Conservation (phyloP, 23 tunicate species). For the Styela clava region DNA sequence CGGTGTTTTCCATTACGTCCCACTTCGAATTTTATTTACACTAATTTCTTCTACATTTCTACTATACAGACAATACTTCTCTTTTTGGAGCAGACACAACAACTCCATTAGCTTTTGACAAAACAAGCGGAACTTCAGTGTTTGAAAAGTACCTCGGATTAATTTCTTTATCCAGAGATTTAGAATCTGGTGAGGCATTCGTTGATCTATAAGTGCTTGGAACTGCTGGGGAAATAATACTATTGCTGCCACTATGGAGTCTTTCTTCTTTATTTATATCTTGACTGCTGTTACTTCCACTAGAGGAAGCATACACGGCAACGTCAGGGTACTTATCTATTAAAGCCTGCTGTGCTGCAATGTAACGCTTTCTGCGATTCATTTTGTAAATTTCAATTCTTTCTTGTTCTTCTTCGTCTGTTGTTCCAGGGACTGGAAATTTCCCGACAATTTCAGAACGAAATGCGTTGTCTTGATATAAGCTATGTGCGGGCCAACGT, state of each 20-base stretch:
- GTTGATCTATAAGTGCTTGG: not conserved
- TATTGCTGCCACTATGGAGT: not conserved
- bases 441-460: slow-evolving; percentile 1
- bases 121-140: not conserved
- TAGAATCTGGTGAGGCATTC: not conserved
- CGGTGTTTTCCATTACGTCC: too few species aligned
- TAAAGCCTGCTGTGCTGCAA: slow-evolving; percentile 76
- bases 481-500: slow-evolving; percentile 67
- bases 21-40: too few species aligned
- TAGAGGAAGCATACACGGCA: slow-evolving; percentile 22
- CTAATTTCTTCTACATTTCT: too few species aligned
- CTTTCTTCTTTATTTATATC: not conserved
- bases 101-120: too few species aligned
- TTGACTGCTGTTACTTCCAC: slow-evolving; percentile 13
- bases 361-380: slow-evolving; percentile 83
- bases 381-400: slow-evolving; percentile 80
- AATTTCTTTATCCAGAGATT: not conserved
- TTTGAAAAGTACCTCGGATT: not conserved
- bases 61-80: too few species aligned
- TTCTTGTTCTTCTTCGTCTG: slow-evolving; percentile 70
- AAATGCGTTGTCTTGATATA: slow-evolving; percentile 2
- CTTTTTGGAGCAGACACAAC: too few species aligned
- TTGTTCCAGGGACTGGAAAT: slow-evolving; percentile 29
- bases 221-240: not conserved
- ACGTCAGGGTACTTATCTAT: slow-evolving; percentile 25